These are phyloP conservation scores for Blastobasis adustella DNA, from an alignment of 2,888 invertebrate genomes.

Conservation along the genomic window DNA sequence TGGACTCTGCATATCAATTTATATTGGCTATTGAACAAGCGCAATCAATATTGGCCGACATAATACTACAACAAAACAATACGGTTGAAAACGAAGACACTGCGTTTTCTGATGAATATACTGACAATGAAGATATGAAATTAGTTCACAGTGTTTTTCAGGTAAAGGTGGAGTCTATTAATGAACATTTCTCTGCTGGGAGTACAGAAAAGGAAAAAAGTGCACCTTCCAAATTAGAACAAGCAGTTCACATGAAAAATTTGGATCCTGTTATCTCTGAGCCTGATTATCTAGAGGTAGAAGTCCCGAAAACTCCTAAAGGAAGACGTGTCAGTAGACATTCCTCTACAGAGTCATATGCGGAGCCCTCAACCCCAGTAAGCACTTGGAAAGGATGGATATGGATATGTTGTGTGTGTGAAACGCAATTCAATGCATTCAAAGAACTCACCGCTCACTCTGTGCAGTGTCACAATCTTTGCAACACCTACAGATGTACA, in stretches of 20 bases:
- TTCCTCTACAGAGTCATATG: background rate
- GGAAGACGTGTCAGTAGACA: background rate
- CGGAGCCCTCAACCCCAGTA: background rate
- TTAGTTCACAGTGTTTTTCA: background rate
- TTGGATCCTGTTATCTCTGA: background rate
- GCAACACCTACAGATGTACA: constrained; percentile 77
- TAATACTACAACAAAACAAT: constrained; percentile 19
- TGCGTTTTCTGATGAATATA: background rate
- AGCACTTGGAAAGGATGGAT: constrained; percentile 38
- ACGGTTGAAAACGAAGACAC: background rate
- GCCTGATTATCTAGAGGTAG: no score
- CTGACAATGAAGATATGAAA: background rate
- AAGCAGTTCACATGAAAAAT: background rate
- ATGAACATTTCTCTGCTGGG: background rate
- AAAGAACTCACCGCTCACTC: constrained; percentile 73
- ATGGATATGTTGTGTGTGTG: constrained; percentile 51
- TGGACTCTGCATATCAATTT: constrained; percentile 43
- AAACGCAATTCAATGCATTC: constrained; percentile 35
- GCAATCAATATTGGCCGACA: constrained; percentile 28
- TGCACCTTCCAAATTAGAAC: background rate
- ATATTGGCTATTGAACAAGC: constrained; percentile 37
- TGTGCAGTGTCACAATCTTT: constrained; percentile 72
- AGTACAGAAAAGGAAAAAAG: background rate
- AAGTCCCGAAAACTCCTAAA: background rate
- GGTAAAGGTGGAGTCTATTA: background rate